Evolutionary conservation across 2,888 invertebrate genomes (phyloP), one percentile per base, ranked within the genome.

Genomic region (Catotricha subobsoleta): DNA sequence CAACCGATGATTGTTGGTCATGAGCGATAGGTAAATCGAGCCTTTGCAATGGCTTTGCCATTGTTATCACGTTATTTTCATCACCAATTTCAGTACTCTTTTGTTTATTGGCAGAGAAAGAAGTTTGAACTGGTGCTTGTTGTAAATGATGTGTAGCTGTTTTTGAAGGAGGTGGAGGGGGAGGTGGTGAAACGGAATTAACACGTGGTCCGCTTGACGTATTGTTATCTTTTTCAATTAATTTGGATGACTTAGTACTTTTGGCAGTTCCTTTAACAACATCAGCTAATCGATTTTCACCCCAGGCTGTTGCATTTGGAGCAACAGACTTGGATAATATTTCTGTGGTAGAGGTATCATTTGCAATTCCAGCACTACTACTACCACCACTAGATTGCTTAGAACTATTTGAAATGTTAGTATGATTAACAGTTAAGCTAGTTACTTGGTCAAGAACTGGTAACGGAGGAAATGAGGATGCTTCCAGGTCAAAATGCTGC

Each of bases 381-480:
- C n/a, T n/a, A n/a, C n/a, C n/a, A n/a, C n/a, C n/a, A n/a, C n/a
- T n/a, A n/a, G n/a, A n/a, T n/a, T n/a, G n/a, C n/a, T n/a, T 23
- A 4, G 23, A 8, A 13, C n/a, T 13, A 20, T 19, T 35, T 18
- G 10, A 12, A 18, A 20, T 19, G 8, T 15, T 20, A 27, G 13
- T 18, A n/a, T 39, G 39, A 15, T 39, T 39, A 9, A 18, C 15
- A 13, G 39, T 16, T 6, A 10, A 15, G 4, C 9, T 13, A 3
- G 33, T 9, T 15, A 33, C 16, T 33, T 33, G 33, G 10, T 33
- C 33, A 33, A 33, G 33, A 33, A 33, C 33, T 45, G 82, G 82
- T 54, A 83, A 67, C 44, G 83, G 83, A 47, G 83, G 83, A 59
- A 83, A 83, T 41, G 81, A 79, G 40, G 76, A 71, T 44, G 79